Percentiles rank a stretch among this genome's conserved stretches.
These are phyloP conservation scores for Apis florea DNA, from an alignment of 1,140 invertebrate species.

Conservation along the genomic window DNA sequence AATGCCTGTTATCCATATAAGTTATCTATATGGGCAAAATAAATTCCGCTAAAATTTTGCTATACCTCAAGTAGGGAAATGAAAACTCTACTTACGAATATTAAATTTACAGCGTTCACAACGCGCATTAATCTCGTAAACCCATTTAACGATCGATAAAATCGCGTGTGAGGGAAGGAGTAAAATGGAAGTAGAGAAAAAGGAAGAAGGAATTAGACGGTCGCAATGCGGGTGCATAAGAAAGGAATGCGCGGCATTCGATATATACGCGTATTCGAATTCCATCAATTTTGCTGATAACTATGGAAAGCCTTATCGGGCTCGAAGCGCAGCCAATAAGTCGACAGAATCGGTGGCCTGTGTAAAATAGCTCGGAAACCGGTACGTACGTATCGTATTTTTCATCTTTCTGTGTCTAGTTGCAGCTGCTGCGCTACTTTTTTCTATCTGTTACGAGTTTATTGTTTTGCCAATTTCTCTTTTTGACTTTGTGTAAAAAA, in stretches of 20 bases:
- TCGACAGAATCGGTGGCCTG: conserved; percentile 42
- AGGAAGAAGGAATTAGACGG: rapidly evolving
- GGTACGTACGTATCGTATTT: not conserved
- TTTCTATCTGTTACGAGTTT: no score
- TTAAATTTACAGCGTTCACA: not conserved
- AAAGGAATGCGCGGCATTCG: not conserved
- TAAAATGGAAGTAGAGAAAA: no score
- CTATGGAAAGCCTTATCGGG: conserved; percentile 42
- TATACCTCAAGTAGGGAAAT: not conserved
- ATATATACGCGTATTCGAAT: conserved; percentile 8
- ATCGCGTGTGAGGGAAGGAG: not conserved
- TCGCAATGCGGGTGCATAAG: no score
- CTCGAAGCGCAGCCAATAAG: conserved; percentile 39
- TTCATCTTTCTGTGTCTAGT: not conserved
- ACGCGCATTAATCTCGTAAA: not conserved
- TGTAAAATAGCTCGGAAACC: conserved; percentile 47
- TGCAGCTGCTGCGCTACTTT: not conserved
- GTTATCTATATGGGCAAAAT: not conserved
- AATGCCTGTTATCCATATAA: no score
- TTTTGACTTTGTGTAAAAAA: not conserved
- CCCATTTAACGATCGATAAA: not conserved
- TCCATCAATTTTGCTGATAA: conserved; percentile 38
- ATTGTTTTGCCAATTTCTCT: not conserved
- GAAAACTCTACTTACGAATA: not conserved
- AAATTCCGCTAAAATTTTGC: no score